A percentile compares a stretch with the other conserved stretches of the same genome.
Evolutionary conservation across 2,113 vertebrate genomes (phyloP).

Genomic region (Rhinopomastus cyanomelas): DNA sequence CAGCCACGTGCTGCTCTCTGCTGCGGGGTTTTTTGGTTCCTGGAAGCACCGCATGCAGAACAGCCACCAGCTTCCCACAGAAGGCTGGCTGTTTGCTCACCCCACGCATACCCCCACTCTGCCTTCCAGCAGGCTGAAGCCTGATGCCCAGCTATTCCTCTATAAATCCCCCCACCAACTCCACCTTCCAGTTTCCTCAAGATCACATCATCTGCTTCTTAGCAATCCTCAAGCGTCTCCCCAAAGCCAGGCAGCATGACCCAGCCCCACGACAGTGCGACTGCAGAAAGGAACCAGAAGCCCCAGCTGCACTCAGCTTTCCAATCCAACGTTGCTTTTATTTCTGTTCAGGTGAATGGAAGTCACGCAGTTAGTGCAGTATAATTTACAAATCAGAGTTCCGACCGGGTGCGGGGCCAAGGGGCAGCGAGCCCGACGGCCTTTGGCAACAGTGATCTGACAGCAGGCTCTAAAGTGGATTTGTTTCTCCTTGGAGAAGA

Average conservation of each 20-base stretch:
- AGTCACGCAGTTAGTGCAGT: slow-evolving; percentile 49
- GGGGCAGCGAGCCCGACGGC: background rate
- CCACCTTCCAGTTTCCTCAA: background rate
- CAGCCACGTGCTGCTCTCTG: background rate
- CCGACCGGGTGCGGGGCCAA: rapidly evolving
- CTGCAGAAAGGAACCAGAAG: background rate
- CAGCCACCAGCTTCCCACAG: background rate
- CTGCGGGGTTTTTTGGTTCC: background rate
- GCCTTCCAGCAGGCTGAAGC: background rate
- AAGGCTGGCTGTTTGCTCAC: background rate
- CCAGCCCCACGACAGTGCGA: rapidly evolving
- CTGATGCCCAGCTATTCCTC: background rate
- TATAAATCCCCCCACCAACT: background rate
- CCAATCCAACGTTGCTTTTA: slow-evolving; percentile 49
- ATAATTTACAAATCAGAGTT: slow-evolving; percentile 22
- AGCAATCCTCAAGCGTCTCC: background rate
- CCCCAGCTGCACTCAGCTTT: background rate
- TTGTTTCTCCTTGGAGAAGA: background rate
- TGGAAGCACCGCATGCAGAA: background rate
- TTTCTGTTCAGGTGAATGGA: slow-evolving; percentile 58
- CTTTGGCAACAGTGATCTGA: slow-evolving; percentile 37
- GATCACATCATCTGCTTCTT: background rate
- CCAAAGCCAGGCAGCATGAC: background rate
- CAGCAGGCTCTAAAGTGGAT: background rate
- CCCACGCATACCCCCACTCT: background rate